Evolutionary conservation across 2,797 vertebrate species (phyloP), one percentile per base, ranked within the genome.

Genomic region (Sus cebifrons): DNA sequence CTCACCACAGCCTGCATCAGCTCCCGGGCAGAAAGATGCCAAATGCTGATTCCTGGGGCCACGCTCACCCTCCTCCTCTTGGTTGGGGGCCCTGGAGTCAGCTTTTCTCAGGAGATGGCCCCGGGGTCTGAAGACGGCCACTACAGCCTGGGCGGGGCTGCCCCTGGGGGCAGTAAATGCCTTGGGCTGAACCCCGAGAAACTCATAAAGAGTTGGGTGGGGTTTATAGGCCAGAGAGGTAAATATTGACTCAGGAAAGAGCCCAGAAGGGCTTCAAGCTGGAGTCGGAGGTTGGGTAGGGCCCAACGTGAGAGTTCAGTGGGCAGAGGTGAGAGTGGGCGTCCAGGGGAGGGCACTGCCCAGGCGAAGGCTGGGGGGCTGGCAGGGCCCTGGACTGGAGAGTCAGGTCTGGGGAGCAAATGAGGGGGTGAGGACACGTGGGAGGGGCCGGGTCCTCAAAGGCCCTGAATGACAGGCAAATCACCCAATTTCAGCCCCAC

Each of bases 351-450:
- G 40, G 65, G 20, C 9, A 0, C 16, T 4, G 52, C 25, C 68
- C 1, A 0, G 27, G 36, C 60, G 6, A n/a, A 79, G 68, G 85
- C n/a, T 25, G 0, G 0, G 25, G 36, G 17, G 21, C 73, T 12
- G 40, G 25, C 12, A 2, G 1, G n/a, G 21, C 23, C n/a, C 62
- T 6, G 27, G 12, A 7, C 1, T 18, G 23, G 18, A 25, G 11
- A 0, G 2, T 21, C 16, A 7, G 4, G 5, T 25, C 21, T 10
- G 16, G 21, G 78, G 64, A 40, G 73, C 16, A 7, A 25, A 2
- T 0, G 0, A 6, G 13, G 15, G 20, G 7, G 2, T 13, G 44
- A 52, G 25, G 70, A 15, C 29, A 2, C 0, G 0, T 16, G 27
- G 32, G 25, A 10, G 23, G 14, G 15, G 13, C 16, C 27, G 6